These are phyloP conservation scores for Brachionus koreanus DNA, from an alignment of 1,140 invertebrate species.

Conservation along the genomic window DNA sequence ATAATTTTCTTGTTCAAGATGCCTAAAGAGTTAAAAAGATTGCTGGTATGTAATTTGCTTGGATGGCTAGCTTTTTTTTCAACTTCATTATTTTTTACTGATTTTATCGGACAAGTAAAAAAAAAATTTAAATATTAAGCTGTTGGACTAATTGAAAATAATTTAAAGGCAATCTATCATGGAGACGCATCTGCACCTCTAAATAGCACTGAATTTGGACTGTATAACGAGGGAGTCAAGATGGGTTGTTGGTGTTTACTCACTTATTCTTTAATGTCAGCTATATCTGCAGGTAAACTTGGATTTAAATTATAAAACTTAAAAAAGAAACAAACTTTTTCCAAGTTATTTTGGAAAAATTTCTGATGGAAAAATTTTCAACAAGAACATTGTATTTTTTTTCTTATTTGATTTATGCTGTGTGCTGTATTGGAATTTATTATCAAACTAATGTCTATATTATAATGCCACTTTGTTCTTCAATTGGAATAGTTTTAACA, in stretches of 20 bases:
- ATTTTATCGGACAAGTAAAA: conserved; percentile 25
- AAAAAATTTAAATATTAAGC: not conserved
- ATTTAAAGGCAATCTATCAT: conserved; percentile 57
- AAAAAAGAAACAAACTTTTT: not conserved
- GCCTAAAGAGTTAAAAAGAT: not conserved
- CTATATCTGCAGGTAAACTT: conserved; percentile 52
- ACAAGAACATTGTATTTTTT: conserved; percentile 34
- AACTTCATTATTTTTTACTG: conserved; percentile 29
- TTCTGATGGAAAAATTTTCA: conserved; percentile 28
- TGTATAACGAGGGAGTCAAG: conserved; percentile 61
- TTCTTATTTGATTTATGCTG: conserved; percentile 11
- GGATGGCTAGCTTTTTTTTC: conserved; percentile 44
- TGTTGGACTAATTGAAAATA: not conserved
- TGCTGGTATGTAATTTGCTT: not conserved
- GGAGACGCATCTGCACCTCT: conserved; percentile 59
- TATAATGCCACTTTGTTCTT: conserved; percentile 25
- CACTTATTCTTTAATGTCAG: conserved; percentile 59
- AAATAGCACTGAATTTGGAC: conserved; percentile 49
- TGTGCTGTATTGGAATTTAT: conserved; percentile 34
- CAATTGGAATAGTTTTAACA: conserved; percentile 32
- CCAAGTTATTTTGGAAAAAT: conserved; percentile 35
- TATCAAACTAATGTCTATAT: conserved; percentile 24
- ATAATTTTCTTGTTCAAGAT: not conserved
- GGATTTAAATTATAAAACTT: not conserved
- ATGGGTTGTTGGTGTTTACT: conserved; percentile 62